Base-by-base conservation (phyloP, 2,797 vertebrate genomes). In the Delichon dasypus region DNA sequence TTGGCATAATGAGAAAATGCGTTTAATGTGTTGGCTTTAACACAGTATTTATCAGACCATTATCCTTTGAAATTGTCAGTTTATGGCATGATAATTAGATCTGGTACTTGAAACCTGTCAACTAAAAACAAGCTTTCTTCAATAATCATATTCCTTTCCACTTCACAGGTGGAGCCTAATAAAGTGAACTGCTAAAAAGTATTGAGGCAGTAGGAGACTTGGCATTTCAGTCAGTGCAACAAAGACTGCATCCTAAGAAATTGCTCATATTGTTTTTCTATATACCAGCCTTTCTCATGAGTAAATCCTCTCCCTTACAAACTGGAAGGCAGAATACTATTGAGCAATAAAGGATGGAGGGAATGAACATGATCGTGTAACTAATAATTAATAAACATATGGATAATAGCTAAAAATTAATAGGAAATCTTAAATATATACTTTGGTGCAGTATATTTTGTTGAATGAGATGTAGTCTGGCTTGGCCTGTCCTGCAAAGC, bases 41-140 rank as follows among this genome's bases (percentile, higher is more conserved):
- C 71, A 86, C 60, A 95, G 86, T 95, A 92, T 95, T 94, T 95
- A 91, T 96, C 71, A 80, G 71, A 92, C 83, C 51, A 85, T 95
- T 95, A 93, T 94, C 70, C 55, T 88, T 67, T 51, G 76, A 93
- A 96, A 94, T 67, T 96, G 95, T 91, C 94, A 91, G 79, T 84
- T 91, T 92, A 82, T 93, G 85, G 85, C 89, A 85, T 55, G 57
- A 78, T 94, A 95, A 96, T 96, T 94, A 83, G 85, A 97, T 96
- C 79, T 92, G 40, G 74, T 95, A 85, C 88, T 94, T 94, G 84
- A 94, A 93, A 94, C 47, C 90, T 96, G 95, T 94, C 96, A 94
- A 89, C 86, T 83, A 87, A 95, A 90, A 96, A 61, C 65, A 92
- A 82, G 86, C 45, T 85, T 96, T 73, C 85, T 90, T 94, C 91